A percentile compares a stretch with the other conserved stretches of the same genome.
These are phyloP conservation scores for Euura lappo DNA, from an alignment of 1,140 invertebrate species.

Conservation along the genomic window DNA sequence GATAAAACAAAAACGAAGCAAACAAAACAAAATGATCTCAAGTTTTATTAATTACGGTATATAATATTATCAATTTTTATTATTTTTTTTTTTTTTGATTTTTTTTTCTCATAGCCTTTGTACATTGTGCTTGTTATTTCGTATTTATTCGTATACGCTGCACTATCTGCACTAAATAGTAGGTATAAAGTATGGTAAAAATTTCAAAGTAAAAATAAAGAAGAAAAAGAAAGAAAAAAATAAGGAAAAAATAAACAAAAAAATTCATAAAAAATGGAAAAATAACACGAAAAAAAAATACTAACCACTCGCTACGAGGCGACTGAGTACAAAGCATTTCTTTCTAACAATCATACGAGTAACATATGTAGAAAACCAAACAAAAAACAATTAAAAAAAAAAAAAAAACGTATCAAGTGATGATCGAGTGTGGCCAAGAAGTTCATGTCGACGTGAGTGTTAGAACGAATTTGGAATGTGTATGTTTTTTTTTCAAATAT, in stretches of 20 bases:
- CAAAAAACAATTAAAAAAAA: neutral
- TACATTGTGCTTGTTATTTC: constrained; percentile 54
- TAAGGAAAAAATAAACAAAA: neutral
- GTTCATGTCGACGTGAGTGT: too few relatives aligned
- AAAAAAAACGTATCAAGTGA: neutral
- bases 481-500: too few relatives aligned
- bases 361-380: constrained; percentile 18
- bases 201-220: neutral
- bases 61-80: constrained; percentile 30
- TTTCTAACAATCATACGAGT: constrained; percentile 40
- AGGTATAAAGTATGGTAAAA: neutral
- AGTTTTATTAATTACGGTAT: constrained; percentile 49
- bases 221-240: neutral
- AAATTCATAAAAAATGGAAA: constrained; percentile 2
- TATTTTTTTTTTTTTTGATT: constrained; percentile 31
- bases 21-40: constrained; percentile 52
- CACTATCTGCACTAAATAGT: constrained; percentile 23
- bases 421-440: too few relatives aligned
- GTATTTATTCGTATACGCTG: constrained; percentile 53
- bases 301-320: constrained; percentile 47
- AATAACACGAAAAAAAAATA: constrained; percentile 30
- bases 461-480: too few relatives aligned
- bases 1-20: constrained; percentile 10
- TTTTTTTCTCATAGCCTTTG: constrained; percentile 37
- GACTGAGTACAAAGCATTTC: constrained; percentile 55